phyloP scores from a whole-genome alignment of 2,797 vertebrate species.

The Epinephelus awoara region DNA sequence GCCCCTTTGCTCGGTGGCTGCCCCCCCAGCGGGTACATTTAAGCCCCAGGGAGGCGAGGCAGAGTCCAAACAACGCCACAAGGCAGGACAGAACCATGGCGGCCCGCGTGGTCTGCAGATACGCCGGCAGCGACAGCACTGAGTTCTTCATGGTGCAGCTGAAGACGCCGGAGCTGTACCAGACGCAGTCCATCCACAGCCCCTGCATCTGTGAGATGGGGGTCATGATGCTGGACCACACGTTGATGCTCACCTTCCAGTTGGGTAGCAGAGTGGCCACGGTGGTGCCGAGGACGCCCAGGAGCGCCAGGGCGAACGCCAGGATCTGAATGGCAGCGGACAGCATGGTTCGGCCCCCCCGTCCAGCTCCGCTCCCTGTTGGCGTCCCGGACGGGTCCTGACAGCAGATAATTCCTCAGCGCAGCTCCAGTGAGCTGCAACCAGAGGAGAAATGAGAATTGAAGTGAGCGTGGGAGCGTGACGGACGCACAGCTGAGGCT shows the following conservation, averaged over 20 bases:
- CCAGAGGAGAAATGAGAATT: constrained; percentile 76
- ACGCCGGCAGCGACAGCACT: constrained; percentile 87
- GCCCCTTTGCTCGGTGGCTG: constrained; percentile 87
- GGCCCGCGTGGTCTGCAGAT: constrained; percentile 90
- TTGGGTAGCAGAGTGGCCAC: constrained; percentile 92
- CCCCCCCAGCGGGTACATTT: constrained; percentile 93
- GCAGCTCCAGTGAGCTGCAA: constrained; percentile 70
- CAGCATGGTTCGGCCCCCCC: constrained; percentile 83
- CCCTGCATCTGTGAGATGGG: constrained; percentile 92
- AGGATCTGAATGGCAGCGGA: constrained; percentile 91
- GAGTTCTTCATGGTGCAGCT: constrained; percentile 93
- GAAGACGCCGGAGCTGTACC: constrained; percentile 95
- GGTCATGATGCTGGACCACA: constrained; percentile 90
- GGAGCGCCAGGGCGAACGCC: constrained; percentile 91
- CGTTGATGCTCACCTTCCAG: constrained; percentile 91
- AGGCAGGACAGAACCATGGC: constrained; percentile 93
- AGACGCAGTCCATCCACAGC: constrained; percentile 98
- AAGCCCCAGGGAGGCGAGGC: constrained; percentile 90
- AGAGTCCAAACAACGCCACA: constrained; percentile 88
- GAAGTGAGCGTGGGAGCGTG: constrained; percentile 83
- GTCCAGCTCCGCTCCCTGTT: no score
- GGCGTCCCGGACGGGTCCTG: constrained; percentile 59
- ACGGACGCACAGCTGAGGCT: constrained; percentile 84
- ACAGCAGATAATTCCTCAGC: constrained; percentile 74
- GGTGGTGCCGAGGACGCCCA: constrained; percentile 88